A percentile compares a stretch with the other conserved stretches of the same genome.
Conservation (phyloP, 2,888 invertebrate species). For the Dorcus hopei region DNA sequence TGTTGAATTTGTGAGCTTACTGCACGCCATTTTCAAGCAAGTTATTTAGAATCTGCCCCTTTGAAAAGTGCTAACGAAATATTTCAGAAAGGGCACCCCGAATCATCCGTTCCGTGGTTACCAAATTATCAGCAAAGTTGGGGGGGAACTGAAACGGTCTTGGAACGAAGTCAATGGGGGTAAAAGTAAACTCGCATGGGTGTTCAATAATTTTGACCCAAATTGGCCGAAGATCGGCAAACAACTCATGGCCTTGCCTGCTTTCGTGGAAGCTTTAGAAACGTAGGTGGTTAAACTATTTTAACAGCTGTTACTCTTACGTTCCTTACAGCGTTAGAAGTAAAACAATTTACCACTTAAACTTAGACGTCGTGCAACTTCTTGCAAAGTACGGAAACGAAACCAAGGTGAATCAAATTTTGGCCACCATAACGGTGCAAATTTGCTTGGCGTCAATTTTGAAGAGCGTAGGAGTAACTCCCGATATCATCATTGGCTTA, state of each 20-base stretch:
- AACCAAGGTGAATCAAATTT: conserved; percentile 3
- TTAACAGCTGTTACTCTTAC: background rate
- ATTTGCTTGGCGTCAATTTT: conserved; percentile 48
- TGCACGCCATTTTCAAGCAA: conserved; percentile 30
- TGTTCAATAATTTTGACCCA: conserved; percentile 3
- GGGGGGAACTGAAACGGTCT: background rate
- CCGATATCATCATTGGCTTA: conserved; percentile 54
- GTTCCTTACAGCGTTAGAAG: background rate
- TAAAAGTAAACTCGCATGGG: background rate
- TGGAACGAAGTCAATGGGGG: background rate
- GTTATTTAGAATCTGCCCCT: background rate
- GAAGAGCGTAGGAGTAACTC: conserved; percentile 48
- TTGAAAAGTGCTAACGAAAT: background rate
- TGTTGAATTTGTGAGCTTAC: conserved; percentile 31
- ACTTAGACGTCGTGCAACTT: background rate
- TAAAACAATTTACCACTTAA: background rate
- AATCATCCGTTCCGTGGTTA: conserved; percentile 6
- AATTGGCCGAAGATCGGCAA: background rate
- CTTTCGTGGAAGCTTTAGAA: background rate
- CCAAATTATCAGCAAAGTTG: background rate
- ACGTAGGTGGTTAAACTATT: background rate
- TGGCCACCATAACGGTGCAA: conserved; percentile 57
- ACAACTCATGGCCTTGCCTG: background rate
- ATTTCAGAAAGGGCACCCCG: background rate
- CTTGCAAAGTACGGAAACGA: background rate